Base-by-base conservation (phyloP, 2,888 invertebrate genomes). In the Drosophila kuntzei region DNA sequence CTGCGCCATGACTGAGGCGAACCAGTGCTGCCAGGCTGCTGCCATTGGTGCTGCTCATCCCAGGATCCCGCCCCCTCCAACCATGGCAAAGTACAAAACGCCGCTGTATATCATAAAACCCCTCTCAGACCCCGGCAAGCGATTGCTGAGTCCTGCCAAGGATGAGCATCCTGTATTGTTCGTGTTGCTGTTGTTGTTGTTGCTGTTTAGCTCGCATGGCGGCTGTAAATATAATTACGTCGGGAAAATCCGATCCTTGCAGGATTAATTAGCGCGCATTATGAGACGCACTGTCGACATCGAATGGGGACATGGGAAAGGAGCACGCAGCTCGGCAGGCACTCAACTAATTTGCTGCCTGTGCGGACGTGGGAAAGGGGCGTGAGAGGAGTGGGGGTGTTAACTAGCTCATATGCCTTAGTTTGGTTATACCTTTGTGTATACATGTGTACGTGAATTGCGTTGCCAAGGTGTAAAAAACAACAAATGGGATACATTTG, bases 231-330 rank as follows among this genome's bases (percentile, higher is more conserved):
- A 87, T 90, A 90, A 90, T 90, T 90, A 90, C 85, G 85, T 84
- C 81, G 81, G 87, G 77, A 90, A 90, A 92, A 91, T 91, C 90
- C 89, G 91, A 92, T 91, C 90, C 92, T 91, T 90, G 83, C 87
- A 87, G 92, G 92, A 92, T 92, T 92, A 92, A 92, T 92, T 92
- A 92, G 90, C 89, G 90, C 80, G 86, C 90, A 91, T 92, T 92
- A 92, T 90, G 89, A 90, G 88, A 88, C 85, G 82, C 80, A 77
- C 78, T 77, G 82, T 53, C 78, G 62, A 57, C 64, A 60, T 27
- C 61, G 44, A 67, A 39, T 55, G 73, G 60, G 44, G 73, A 73
- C 60, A 47, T 20, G 51, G 44, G 20, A n/a, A 29, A 43, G 39
- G 32, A 67, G 59, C 61, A 41, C 53, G 39, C 59, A 71, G 36